Base-by-base conservation (phyloP, 2,888 invertebrate genomes). In the Cantharis nigra region DNA sequence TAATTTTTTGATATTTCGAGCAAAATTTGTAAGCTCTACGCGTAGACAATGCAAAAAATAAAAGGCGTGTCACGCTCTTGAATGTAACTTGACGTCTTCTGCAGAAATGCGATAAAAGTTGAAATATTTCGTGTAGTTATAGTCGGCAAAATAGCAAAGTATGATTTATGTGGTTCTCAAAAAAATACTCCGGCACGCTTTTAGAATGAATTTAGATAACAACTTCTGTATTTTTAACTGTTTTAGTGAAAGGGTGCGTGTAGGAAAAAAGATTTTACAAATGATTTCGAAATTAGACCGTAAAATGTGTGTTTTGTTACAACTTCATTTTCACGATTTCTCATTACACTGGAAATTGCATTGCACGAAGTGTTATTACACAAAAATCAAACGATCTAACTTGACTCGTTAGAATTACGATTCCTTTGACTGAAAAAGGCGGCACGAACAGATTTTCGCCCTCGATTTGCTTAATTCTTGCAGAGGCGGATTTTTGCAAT, bases 41-140 rank as follows among this genome's bases (percentile, higher is more conserved):
- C 75, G 75, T 72, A 78, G 16, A 70, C 67, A 30, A 70, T 69
- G 74, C 65, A 75, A 71, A 77, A 72, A 78, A 72, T 70, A 74
- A 71, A 78, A 74, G 74, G 75, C 72, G 72, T 72, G 75, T 49
- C 70, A 28, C 33, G 78, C 71, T 73, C 78, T 74, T 78, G 76
- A 76, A 71, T 76, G 71, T 78, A 72, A 76, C 78, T 78, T 74
- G 75, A 76, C 78, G 78, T 78, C 75, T 75, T 26, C 71, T 78
- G 75, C 78, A 78, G 78, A 71, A 78, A 74, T 70, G 76, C 75
- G 78, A 78, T 78, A 78, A 78, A 78, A 73, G 71, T 78, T 78
- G 78, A 78, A 75, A 78, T 78, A 78, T 78, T 75, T 78, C 75
- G 78, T 78, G 69, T 78, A 78, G 75, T 75, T 75, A 75, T 72